Base-by-base conservation (phyloP, 2,797 vertebrate genomes). In the Onychomys arenicola region DNA sequence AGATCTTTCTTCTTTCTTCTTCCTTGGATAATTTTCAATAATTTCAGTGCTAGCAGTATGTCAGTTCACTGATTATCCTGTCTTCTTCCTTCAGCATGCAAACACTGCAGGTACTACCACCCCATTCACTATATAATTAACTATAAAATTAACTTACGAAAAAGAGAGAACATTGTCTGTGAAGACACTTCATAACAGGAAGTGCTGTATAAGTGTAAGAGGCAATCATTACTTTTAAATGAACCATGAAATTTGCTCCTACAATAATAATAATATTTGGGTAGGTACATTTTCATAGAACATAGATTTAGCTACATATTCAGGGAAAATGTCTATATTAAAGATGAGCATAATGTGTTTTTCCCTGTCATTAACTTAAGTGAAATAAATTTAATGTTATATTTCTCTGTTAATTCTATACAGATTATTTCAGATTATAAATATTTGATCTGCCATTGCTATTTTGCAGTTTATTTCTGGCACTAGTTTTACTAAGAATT, bases 391-490 rank as follows among this genome's bases (percentile, higher is more conserved):
- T 80, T 86, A 94, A 55, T 77, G 21, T 52, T 65, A 0, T 59
- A 80, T 69, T 96, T 95, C 32, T 93, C 0, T 96, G 46, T 96
- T 82, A 81, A 69, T 91, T 92, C 90, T 89, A 61, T 86, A 61
- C 25, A 81, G 11, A 67, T 93, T 78, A 82, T 76, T 96, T 91
- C 27, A 90, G 9, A 85, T 80, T 90, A 49, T 85, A 82, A 88
- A 71, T 34, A 57, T 76, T 97, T 95, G 81, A 43, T 37, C 23
- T 52, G 1, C 90, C 17, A 10, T 71, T 96, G 19, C 40, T 93
- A 17, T 76, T 97, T 77, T 85, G 57, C 37, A n/a, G 0, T 85
- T 85, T 91, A 27, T 93, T 95, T 34, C 63, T 93, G 21, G 82
- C 19, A 78, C n/a, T 29, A 77, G 23, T 95, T 82, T 94, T 81